These are phyloP conservation scores for Pseudorhiza aurosa DNA, from an alignment of 30 jellyfish, hydroid and myxozoan genomes.

Conservation along the genomic window DNA sequence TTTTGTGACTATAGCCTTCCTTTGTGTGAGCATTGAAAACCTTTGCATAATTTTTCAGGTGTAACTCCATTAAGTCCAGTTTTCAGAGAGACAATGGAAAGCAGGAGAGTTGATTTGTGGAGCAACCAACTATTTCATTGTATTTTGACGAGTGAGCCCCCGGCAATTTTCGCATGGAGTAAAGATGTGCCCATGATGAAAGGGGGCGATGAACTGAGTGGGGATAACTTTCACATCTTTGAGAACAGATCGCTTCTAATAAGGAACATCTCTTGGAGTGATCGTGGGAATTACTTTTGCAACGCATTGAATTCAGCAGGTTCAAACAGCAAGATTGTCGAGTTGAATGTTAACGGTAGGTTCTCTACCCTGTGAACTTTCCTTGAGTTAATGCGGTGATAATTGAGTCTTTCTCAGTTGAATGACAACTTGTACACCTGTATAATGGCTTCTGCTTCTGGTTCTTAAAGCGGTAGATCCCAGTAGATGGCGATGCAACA, in stretches of 20 bases:
- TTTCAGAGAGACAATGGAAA: conserved; percentile 35
- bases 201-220: conserved; percentile 36
- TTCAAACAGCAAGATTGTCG: conserved; percentile 39
- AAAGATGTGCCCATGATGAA: conserved; percentile 15
- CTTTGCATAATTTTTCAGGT: conserved; percentile 32
- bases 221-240: conserved; percentile 5
- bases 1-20: no score
- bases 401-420: no score
- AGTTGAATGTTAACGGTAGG: conserved; percentile 76
- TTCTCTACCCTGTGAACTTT: not conserved
- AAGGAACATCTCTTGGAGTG: conserved; percentile 74
- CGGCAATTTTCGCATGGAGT: conserved; percentile 63
- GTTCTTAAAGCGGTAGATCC: no score
- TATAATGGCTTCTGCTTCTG: no score
- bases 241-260: conserved; percentile 46
- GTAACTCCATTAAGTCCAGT: conserved; percentile 54
- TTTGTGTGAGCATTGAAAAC: no score
- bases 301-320: conserved; percentile 87
- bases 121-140: conserved; percentile 45
- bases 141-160: conserved; percentile 58
- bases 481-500: no score
- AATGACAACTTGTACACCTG: no score
- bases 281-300: conserved; percentile 83
- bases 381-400: no score
- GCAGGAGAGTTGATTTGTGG: conserved; percentile 44